phyloP scores from a whole-genome alignment of 1,140 invertebrate species.

The Anoplophora glabripennis region DNA sequence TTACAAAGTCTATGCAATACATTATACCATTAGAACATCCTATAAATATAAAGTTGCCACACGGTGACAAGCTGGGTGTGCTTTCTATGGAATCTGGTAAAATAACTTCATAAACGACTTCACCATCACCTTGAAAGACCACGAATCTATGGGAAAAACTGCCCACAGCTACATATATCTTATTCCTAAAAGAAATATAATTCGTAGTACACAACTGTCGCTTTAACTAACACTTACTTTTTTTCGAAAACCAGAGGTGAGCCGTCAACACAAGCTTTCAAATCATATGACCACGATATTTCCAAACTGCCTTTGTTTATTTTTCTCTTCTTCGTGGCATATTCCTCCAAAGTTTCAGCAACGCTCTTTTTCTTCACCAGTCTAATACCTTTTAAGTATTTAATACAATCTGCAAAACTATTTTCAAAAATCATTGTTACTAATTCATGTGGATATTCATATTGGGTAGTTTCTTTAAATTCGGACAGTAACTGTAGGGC shows the following conservation, averaged over 20 bases:
- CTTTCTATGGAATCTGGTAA: conserved; percentile 45
- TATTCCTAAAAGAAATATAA: conserved; percentile 7
- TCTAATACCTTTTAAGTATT: neutral
- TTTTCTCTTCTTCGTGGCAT: conserved; percentile 7
- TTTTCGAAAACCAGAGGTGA: conserved; percentile 58
- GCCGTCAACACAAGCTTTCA: conserved; percentile 71
- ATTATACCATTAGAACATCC: conserved; percentile 68
- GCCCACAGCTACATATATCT: conserved; percentile 51
- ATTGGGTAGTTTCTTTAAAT: neutral
- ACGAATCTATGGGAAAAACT: conserved; percentile 62
- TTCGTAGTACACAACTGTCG: neutral
- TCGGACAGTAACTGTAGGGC: neutral
- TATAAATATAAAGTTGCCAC: conserved; percentile 49
- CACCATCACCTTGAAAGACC: conserved; percentile 53
- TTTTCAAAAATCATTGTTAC: neutral
- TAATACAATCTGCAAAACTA: neutral
- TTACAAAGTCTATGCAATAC: conserved; percentile 58
- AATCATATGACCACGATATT: conserved; percentile 57
- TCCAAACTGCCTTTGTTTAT: conserved; percentile 12
- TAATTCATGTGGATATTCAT: neutral
- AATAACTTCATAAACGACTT: conserved; percentile 36
- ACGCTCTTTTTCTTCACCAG: no score
- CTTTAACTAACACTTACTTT: conserved; percentile 47
- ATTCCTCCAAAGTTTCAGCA: no score
- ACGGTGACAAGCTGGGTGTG: conserved; percentile 48